Conservation (phyloP, 2,797 vertebrate genomes). For the Poecilia velifera region DNA sequence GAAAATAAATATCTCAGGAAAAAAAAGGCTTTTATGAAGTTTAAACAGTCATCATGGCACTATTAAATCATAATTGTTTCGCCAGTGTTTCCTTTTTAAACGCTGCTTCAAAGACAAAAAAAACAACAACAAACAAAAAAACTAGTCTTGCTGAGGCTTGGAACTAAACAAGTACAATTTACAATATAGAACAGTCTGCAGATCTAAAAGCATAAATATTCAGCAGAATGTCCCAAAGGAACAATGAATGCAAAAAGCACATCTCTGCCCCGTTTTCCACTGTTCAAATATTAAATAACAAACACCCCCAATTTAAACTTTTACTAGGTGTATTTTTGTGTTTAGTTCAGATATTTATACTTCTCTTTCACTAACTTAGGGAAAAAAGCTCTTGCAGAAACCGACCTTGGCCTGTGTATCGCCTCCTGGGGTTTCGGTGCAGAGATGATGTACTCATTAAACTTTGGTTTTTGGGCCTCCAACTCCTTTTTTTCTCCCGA, state of each 20-base stretch:
- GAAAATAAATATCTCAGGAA: slow-evolving; percentile 18
- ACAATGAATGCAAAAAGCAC: slow-evolving; percentile 3
- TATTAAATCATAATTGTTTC: not conserved
- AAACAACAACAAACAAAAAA: not conserved
- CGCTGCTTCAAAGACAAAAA: not conserved
- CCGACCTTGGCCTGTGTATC: slow-evolving; percentile 90
- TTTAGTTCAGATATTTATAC: not conserved
- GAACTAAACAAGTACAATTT: not conserved
- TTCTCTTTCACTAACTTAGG: not conserved
- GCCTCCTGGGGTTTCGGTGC: slow-evolving; percentile 89
- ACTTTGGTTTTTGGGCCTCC: slow-evolving; percentile 78
- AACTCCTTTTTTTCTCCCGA: slow-evolving; percentile 85
- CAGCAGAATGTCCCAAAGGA: not conserved
- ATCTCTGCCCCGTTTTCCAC: not conserved
- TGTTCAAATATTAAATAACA: slow-evolving; percentile 1
- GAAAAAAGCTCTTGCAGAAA: not conserved
- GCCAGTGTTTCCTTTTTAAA: not conserved
- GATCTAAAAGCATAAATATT: slow-evolving; percentile 7
- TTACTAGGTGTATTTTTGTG: not conserved
- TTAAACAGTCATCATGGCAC: not conserved
- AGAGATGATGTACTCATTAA: slow-evolving; percentile 85
- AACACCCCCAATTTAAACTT: not conserved
- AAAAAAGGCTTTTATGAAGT: slow-evolving; percentile 2
- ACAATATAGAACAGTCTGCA: not conserved
- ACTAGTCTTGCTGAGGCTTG: not conserved